phyloP scores from a whole-genome alignment of 2,888 invertebrate genomes.

The Geophilus truncorum region DNA sequence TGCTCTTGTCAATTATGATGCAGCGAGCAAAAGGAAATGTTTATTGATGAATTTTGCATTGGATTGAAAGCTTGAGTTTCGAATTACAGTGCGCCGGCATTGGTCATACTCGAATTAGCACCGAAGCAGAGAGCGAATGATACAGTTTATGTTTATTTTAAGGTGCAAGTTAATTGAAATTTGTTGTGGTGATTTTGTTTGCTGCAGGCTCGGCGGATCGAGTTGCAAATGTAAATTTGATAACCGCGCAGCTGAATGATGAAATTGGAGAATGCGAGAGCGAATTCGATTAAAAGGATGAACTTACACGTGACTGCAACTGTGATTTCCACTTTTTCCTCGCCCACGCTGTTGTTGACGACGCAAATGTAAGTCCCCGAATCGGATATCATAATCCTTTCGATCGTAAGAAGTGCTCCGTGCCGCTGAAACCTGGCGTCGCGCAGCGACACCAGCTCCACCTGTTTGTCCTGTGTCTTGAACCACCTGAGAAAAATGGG shows the following conservation, averaged over 20 bases:
- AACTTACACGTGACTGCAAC: conserved; percentile 36
- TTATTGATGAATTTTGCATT: neutral
- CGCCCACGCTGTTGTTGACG: conserved; percentile 38
- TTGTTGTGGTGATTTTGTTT: neutral
- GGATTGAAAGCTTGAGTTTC: neutral
- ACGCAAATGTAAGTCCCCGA: conserved; percentile 37
- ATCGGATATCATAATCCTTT: conserved; percentile 35
- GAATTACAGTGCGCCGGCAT: neutral
- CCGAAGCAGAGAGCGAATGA: neutral
- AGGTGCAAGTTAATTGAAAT: neutral
- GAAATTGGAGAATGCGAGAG: neutral
- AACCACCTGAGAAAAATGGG: conserved; percentile 33
- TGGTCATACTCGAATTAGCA: neutral
- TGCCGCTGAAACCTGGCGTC: conserved; percentile 30
- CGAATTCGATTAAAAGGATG: neutral
- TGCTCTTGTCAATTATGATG: too few relatives aligned
- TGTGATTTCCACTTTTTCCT: conserved; percentile 37
- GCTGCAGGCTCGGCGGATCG: neutral
- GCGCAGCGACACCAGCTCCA: conserved; percentile 30
- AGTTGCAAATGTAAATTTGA: neutral
- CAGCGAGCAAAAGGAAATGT: too few relatives aligned
- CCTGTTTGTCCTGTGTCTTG: conserved; percentile 34
- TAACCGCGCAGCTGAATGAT: neutral
- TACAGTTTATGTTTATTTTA: neutral
- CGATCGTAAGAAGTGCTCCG: conserved; percentile 36